Base-by-base conservation (phyloP, 2,888 invertebrate genomes). In the Zaprionus lineosus region DNA sequence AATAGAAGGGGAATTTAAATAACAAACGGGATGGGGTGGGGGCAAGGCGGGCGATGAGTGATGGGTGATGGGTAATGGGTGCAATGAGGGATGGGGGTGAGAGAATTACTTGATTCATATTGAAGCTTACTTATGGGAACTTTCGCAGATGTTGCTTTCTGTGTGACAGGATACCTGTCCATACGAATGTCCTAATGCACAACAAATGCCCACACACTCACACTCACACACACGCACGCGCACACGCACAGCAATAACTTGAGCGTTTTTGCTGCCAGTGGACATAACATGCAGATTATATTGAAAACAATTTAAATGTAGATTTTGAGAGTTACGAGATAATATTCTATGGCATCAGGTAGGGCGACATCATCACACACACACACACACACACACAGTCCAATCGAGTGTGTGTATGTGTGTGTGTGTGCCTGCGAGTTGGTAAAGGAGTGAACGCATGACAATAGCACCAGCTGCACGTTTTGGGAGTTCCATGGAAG, bases 241-340 rank as follows among this genome's bases (percentile, higher is more conserved):
- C 15, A 44, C 40, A 53, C 53, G 48, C 18, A 61, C 51, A 40
- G 56, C 66, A 75, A 74, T 66, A 63, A 62, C 69, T 62, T 44
- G 61, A 61, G 60, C 48, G 66, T 57, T 73, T 75, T 57, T 75
- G n/a, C 46, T 74, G 46, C 58, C 59, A 60, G 34, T 68, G 78
- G 64, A 69, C 77, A 71, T 56, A 72, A 83, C 83, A 86, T 82
- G 82, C 74, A 84, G 86, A 84, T 84, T 86, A 82, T 79, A 84
- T 84, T 84, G 83, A 77, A 82, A 84, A 84, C 84, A 82, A 86
- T 84, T 86, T 86, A 79, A 86, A 84, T 84, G 84, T 68, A 84
- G 84, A 84, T 84, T 84, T 74, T 43, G 29, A 58, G 65, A 65
- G 74, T 70, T 67, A 73, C 72, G 70, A 79, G 65, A 71, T 77